phyloP scores from a whole-genome alignment of 2,888 invertebrate species.

The Diaphora mendica region DNA sequence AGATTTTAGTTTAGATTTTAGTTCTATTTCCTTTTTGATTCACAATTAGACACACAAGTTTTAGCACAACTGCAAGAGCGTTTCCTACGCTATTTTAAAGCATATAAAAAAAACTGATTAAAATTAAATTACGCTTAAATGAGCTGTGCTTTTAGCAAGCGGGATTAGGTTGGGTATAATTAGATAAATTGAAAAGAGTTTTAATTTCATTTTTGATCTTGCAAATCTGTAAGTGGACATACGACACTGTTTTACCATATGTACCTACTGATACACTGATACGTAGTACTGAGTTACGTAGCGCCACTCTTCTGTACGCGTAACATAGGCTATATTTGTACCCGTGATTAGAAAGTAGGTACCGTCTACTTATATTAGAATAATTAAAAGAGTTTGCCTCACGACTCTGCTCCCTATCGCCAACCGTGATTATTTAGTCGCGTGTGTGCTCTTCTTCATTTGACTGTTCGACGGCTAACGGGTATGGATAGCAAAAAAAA shows the following conservation, averaged over 20 bases:
- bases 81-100: too few relatives aligned
- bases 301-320: neutral
- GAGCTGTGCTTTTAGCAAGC: too few relatives aligned
- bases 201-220: neutral
- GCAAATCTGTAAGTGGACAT: neutral
- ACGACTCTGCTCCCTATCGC: constrained; percentile 68
- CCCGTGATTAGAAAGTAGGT: constrained; percentile 78
- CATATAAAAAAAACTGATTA: too few relatives aligned
- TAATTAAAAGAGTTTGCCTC: constrained; percentile 76
- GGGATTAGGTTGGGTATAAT: too few relatives aligned
- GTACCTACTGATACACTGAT: neutral
- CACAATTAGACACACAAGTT: too few relatives aligned
- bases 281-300: too few relatives aligned
- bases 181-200: too few relatives aligned
- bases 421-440: constrained; percentile 59
- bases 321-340: constrained; percentile 27
- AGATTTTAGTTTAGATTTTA: too few relatives aligned
- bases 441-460: constrained; percentile 54
- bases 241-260: neutral
- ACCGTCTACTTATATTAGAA: constrained; percentile 64
- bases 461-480: constrained; percentile 65
- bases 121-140: too few relatives aligned
- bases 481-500: constrained; percentile 59
- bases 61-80: too few relatives aligned
- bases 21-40: too few relatives aligned